These are phyloP conservation scores for Tauraco hartlaubi DNA, from an alignment of 2,797 vertebrate species.

Conservation along the genomic window DNA sequence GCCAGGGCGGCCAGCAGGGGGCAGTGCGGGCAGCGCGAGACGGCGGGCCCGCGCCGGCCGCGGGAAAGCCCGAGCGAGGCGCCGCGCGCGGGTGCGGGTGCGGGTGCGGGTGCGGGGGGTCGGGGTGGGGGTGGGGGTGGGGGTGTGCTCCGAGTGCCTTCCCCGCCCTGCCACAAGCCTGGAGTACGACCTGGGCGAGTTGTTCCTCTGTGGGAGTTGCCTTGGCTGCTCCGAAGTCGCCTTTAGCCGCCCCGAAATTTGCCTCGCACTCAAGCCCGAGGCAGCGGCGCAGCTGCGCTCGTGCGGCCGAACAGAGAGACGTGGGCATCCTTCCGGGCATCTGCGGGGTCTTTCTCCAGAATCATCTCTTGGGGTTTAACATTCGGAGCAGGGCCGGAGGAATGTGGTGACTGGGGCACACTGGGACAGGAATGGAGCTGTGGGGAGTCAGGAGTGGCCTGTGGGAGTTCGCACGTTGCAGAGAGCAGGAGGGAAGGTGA, in stretches of 20 bases:
- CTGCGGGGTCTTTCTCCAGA: not conserved
- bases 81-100: too few species aligned
- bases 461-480: not conserved
- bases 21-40: constrained; percentile 21
- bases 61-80: not conserved
- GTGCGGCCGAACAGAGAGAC: not conserved
- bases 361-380: not conserved
- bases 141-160: not conserved
- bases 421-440: not conserved
- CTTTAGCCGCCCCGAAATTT: not conserved
- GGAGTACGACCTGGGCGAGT: not conserved
- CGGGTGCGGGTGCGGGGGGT: too few species aligned
- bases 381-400: not conserved
- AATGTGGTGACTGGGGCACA: not conserved
- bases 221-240: not conserved
- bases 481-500: not conserved
- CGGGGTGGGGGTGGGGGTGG: too few species aligned
- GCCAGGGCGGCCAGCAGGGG: constrained; percentile 21
- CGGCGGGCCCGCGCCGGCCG: fast-evolving
- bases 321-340: not conserved
- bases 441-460: not conserved
- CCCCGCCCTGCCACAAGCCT: not conserved
- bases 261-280: not conserved
- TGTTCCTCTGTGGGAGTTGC: fast-evolving
- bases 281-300: not conserved